Conservation (phyloP, 2,888 invertebrate species). For the Stramonita haemastoma region DNA sequence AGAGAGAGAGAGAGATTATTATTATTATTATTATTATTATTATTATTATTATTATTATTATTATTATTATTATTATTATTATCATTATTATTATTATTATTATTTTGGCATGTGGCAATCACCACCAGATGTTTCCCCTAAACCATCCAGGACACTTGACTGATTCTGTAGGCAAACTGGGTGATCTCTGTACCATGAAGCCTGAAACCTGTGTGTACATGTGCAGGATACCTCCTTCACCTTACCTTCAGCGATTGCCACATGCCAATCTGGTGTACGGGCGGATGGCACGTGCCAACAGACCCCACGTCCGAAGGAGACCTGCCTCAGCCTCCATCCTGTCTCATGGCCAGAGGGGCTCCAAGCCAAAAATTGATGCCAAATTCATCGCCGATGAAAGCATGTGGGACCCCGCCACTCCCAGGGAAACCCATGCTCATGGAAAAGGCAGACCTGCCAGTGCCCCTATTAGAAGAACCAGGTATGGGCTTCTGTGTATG, state of each 20-base stretch:
- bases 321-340: conserved; percentile 65
- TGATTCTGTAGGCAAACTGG: too few species aligned
- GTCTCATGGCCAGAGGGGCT: conserved; percentile 42
- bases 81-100: too few species aligned
- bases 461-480: conserved; percentile 67
- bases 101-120: too few species aligned
- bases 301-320: conserved; percentile 48
- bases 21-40: too few species aligned
- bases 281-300: conserved; percentile 27
- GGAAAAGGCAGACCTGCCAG: conserved; percentile 64
- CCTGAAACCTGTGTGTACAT: background rate
- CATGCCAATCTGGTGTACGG: conserved; percentile 59
- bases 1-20: too few species aligned
- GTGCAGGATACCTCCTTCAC: conserved; percentile 62
- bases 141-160: too few species aligned
- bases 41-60: too few species aligned
- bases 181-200: background rate
- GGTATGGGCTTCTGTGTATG: conserved; percentile 51
- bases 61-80: too few species aligned
- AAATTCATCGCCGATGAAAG: conserved; percentile 74
- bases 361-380: conserved; percentile 74
- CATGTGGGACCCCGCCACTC: conserved; percentile 74
- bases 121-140: too few species aligned
- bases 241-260: conserved; percentile 72
- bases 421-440: conserved; percentile 53